These are phyloP conservation scores for Euclidia mi DNA, from an alignment of 2,888 invertebrate genomes.

Conservation along the genomic window DNA sequence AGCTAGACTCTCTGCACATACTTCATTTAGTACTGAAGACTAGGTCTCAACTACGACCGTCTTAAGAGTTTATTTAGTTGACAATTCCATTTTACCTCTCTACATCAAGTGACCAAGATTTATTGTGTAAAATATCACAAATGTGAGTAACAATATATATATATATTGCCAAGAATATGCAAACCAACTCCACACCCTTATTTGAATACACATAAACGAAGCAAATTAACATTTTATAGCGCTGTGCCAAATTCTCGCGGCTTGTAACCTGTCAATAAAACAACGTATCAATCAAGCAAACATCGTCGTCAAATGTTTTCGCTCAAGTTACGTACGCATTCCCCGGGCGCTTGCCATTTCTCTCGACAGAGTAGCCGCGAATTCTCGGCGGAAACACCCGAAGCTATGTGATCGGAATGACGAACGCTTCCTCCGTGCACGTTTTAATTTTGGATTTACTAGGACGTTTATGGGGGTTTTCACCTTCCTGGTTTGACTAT, in stretches of 20 bases:
- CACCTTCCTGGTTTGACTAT: conserved; percentile 27
- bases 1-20: too few relatives aligned
- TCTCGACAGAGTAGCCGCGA: conserved; percentile 38
- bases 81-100: too few relatives aligned
- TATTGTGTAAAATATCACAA: too few relatives aligned
- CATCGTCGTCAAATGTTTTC: conserved; percentile 37
- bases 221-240: too few relatives aligned
- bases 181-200: too few relatives aligned
- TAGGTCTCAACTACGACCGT: too few relatives aligned
- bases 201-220: too few relatives aligned
- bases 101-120: too few relatives aligned
- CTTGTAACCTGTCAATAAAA: neutral
- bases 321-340: conserved; percentile 37
- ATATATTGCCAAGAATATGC: too few relatives aligned
- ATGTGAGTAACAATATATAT: too few relatives aligned
- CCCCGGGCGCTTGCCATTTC: conserved; percentile 49
- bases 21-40: too few relatives aligned
- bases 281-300: conserved; percentile 31
- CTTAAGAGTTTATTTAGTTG: too few relatives aligned
- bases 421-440: conserved; percentile 46
- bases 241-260: neutral
- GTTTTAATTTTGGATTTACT: conserved; percentile 43
- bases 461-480: conserved; percentile 38
- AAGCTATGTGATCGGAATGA: conserved; percentile 51
- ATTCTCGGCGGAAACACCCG: conserved; percentile 57